Evolutionary conservation across 2,888 invertebrate genomes (phyloP).

Genomic region (Ferdinandea cuprea): DNA sequence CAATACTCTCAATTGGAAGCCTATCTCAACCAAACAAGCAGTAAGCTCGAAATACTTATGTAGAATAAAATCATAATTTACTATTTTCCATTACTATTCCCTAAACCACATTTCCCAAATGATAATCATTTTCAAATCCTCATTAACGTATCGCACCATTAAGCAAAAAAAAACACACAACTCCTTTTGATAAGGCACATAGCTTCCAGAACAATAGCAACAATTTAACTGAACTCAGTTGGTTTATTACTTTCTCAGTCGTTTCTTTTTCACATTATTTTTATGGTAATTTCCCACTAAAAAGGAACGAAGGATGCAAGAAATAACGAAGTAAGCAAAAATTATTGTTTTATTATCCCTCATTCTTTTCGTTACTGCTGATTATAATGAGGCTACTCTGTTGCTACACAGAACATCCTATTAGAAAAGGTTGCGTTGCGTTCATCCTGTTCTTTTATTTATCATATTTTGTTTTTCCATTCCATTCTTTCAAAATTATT

Average conservation of each 20-base stretch:
- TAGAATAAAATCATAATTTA: no score
- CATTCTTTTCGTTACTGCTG: conserved; percentile 35
- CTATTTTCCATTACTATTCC: no score
- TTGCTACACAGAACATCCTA: conserved; percentile 47
- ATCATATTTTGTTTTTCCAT: conserved; percentile 1
- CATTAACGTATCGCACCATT: conserved; percentile 13
- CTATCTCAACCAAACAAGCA: no score
- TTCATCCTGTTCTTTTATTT: conserved; percentile 40
- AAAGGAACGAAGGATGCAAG: conserved; percentile 21
- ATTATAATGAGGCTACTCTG: conserved; percentile 62
- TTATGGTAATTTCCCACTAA: conserved; percentile 8
- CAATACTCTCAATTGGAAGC: no score
- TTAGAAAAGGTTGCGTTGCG: conserved; percentile 61
- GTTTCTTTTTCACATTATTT: conserved; percentile 2
- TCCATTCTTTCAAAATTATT: conserved; percentile 2
- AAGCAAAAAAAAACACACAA: background rate
- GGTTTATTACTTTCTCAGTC: conserved; percentile 16
- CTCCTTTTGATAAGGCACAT: background rate
- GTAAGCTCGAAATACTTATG: no score
- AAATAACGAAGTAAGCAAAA: conserved; percentile 45
- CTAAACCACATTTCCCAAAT: background rate
- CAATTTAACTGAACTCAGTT: conserved; percentile 38
- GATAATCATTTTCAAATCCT: conserved; percentile 23
- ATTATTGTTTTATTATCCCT: conserved; percentile 57
- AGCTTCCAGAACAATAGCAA: conserved; percentile 25